phyloP scores from a whole-genome alignment of 2,113 vertebrate species.

The Xyrauchen texanus region DNA sequence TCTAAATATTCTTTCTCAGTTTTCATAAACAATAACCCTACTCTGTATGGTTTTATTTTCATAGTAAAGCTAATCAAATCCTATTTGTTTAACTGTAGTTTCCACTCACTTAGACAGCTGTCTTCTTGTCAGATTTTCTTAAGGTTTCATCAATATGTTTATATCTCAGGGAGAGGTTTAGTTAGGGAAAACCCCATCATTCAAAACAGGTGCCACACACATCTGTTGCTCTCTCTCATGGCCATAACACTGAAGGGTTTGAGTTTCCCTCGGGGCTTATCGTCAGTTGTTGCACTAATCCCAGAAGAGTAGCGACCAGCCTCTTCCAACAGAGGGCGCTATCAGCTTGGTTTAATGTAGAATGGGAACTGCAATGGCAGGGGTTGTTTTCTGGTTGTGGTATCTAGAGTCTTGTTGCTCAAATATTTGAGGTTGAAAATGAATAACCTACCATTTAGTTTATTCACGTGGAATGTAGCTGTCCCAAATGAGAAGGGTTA shows the following conservation, averaged over 20 bases:
- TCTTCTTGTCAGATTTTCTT: not conserved
- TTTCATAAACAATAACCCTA: no score
- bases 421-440: no score
- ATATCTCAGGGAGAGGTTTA: not conserved
- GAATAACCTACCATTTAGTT: no score
- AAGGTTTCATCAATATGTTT: not conserved
- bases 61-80: no score
- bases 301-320: no score
- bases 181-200: not conserved
- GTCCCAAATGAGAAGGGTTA: not conserved
- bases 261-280: not conserved
- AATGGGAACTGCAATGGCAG: not conserved
- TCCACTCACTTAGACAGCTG: not conserved
- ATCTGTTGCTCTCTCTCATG: conserved; percentile 3
- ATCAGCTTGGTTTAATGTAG: not conserved
- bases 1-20: no score
- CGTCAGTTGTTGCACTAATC: not conserved
- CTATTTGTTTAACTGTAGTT: no score
- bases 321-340: conserved; percentile 8
- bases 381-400: not conserved
- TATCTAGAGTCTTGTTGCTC: not conserved
- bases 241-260: not conserved
- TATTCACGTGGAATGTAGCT: not conserved
- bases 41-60: no score
- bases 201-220: conserved; percentile 5